Base-by-base conservation (phyloP, 2,888 invertebrate species). In the Peribatodes rhomboidaria region DNA sequence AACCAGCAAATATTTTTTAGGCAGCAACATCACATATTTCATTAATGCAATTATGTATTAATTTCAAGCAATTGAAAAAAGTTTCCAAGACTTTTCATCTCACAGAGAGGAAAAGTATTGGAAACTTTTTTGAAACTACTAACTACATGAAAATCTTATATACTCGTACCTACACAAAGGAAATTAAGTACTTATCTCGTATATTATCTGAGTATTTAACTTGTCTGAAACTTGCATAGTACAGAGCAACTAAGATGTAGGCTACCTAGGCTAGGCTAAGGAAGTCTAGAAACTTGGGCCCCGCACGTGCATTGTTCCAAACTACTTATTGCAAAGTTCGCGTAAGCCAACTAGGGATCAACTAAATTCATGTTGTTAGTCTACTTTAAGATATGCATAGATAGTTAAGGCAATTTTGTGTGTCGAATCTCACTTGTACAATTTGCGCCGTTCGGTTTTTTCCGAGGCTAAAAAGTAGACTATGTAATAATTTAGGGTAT, bases 241-340 rank as follows among this genome's bases (percentile, higher is more conserved):
- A 41, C 31, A 27, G 3, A 27, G 27, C 27, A 39, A 27, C 39
- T 63, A 46, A 50, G 44, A 49, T 31, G 13, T 33, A 49, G 18
- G 49, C 49, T 10, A 50, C 42, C 50, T 14, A 63, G 61, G 55
- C 54, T 44, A 55, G 27, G 27, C 27, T 27, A 61, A 31, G 16
- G 11, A 20, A 49, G 68, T 63, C 62, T 58, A 42, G 67, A 50
- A 71, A 71, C 69, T 71, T 71, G n/a, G 56, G 37, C 65, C 16
- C 52, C 46, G 58, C 68, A 67, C 66, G 62, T 67, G 68, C 68
- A 66, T 56, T 68, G 71, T 71, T 68, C 57, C 33, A 63, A 47
- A 57, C 60, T 60, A 64, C 71, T 64, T 67, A 62, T 58, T 66
- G 46, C 42, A 61, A 47, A 70, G 70, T 64, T 69, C 9, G 18